Conservation (phyloP, 2,888 invertebrate genomes). For the Pseudococcus jackbeardsleyi region DNA sequence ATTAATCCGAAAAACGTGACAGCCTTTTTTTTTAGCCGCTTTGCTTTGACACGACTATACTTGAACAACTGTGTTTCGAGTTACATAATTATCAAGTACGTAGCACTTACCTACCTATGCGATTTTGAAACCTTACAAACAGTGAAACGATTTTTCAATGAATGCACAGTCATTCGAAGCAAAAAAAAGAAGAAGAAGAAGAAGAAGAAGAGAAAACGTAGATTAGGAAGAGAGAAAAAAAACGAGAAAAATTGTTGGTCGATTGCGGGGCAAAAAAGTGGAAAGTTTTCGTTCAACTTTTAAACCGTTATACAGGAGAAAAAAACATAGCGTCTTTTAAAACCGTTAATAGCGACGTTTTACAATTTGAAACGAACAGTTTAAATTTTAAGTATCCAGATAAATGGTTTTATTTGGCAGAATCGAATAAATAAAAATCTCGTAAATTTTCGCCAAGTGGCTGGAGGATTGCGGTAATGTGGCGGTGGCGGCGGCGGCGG, state of each 20-base stretch:
- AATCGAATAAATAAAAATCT: conserved; percentile 40
- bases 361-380: conserved; percentile 43
- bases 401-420: conserved; percentile 35
- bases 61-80: too few relatives aligned
- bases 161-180: not conserved
- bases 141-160: not conserved
- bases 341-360: conserved; percentile 39
- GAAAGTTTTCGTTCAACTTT: conserved; percentile 24
- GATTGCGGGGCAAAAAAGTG: not conserved
- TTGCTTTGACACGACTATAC: too few relatives aligned
- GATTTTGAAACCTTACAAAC: too few relatives aligned
- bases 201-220: not conserved
- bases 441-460: conserved; percentile 18
- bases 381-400: conserved; percentile 45
- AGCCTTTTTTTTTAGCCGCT: too few relatives aligned
- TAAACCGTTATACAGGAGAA: not conserved
- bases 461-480: not conserved
- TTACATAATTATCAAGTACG: too few relatives aligned
- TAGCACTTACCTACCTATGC: too few relatives aligned
- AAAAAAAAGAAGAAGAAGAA: not conserved
- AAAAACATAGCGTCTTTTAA: conserved; percentile 20
- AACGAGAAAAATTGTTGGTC: not conserved
- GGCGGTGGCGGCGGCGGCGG: too few relatives aligned
- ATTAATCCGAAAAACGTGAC: too few relatives aligned
- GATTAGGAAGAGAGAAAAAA: not conserved